Evolutionary conservation across 2,113 vertebrate genomes (phyloP), one percentile per base, ranked within the genome.

Genomic region (Salvator merianae): DNA sequence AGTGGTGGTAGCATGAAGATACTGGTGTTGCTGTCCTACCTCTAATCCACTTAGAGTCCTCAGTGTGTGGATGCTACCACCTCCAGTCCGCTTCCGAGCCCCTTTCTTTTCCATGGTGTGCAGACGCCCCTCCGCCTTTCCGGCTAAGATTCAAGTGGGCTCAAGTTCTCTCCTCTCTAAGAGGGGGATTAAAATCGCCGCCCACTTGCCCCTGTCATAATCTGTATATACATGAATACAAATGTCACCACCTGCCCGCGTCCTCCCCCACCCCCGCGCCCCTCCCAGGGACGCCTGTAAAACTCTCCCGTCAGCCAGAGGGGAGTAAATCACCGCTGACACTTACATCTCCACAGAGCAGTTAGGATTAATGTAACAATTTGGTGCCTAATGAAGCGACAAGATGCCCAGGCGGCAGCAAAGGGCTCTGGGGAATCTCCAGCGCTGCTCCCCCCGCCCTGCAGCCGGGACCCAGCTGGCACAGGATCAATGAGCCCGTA

Each of bases 311-410:
- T 97, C 97, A 96, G 96, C 95, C 96, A 97, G 96, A 92, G 72
- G 86, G 87, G 85, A 96, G 95, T 98, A 97, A 98, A 98, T 98
- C 97, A 97, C 87, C 82, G 86, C 93, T 97, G 97, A 97, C 97
- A 97, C 96, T 96, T 96, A 98, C 97, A 97, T 96, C 96, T 97
- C 97, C 95, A 95, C 85, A 91, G 97, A 96, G 97, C 96, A 94
- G 95, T 91, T 96, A 96, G 97, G 95, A 96, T 97, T 97, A 97
- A 96, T 95, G 95, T 94, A 94, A 96, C 97, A 97, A 97, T 98
- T 97, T 97, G 96, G 95, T 92, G 88, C 94, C 96, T 97, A 97
- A 98, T 97, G 97, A 97, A 98, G 97, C 97, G 94, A 95, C 93
- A 94, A 92, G 89, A 86, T 1, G 91, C 87, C 0, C 80, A 3